phyloP scores from a whole-genome alignment of 2,797 vertebrate species.

The Micropoecilia bifurca region DNA sequence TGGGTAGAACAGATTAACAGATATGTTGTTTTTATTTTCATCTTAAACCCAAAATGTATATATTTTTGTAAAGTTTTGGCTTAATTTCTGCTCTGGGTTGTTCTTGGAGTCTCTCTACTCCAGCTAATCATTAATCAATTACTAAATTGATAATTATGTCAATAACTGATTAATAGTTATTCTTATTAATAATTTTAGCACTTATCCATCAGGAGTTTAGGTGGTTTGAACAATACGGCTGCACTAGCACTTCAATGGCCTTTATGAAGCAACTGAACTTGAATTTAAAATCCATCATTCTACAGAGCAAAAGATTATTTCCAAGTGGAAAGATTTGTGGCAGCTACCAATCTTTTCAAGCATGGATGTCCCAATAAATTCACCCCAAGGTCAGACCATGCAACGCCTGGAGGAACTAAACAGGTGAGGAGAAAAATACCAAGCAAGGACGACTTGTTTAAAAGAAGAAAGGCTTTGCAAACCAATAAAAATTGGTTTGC shows the following conservation, averaged over 20 bases:
- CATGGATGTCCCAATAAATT: background rate
- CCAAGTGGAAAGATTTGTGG: background rate
- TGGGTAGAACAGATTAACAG: too few relatives aligned
- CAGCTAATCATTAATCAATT: too few relatives aligned
- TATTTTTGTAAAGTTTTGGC: too few relatives aligned
- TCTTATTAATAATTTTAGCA: background rate
- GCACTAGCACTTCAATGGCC: background rate
- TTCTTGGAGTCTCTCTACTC: too few relatives aligned
- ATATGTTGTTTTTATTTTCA: too few relatives aligned
- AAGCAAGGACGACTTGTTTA: background rate
- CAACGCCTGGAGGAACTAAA: background rate
- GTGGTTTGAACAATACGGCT: background rate
- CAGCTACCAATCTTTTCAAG: background rate
- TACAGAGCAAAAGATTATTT: background rate
- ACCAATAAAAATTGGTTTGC: background rate
- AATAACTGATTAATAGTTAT: too few relatives aligned
- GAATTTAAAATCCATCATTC: background rate
- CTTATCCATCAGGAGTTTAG: background rate
- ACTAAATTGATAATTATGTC: too few relatives aligned
- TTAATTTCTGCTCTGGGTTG: too few relatives aligned
- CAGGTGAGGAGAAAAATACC: background rate
- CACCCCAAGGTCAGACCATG: background rate
- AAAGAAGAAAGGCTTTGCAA: background rate
- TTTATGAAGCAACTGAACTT: background rate
- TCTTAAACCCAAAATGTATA: too few relatives aligned